Base-by-base conservation (phyloP, 2,888 invertebrate genomes). In the Drosophila falleni region DNA sequence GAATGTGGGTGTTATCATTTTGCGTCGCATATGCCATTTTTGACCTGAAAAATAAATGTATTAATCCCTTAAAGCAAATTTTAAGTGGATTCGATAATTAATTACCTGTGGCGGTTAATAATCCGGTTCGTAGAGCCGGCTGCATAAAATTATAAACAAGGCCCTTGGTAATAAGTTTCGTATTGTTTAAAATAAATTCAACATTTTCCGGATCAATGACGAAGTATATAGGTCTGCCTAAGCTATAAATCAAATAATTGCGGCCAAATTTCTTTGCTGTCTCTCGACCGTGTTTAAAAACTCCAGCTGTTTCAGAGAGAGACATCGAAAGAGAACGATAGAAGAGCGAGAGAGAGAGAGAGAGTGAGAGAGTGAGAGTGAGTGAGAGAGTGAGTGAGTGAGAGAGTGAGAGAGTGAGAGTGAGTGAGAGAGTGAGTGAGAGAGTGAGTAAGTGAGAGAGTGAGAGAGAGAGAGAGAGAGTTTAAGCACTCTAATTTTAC, bases 1-100 rank as follows among this genome's bases (percentile, higher is more conserved):
- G 46, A 91, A 91, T 0, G 91, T 89, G 0, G 89, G 83, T 0
- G 76, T 68, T 29, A 82, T 70, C 82, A 82, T 69, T 5, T 56
- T 71, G 0, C 87, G 65, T 5, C 91, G 79, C 0, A 54, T 56
- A 44, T 91, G 90, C 91, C 91, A 91, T 61, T 91, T 91, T 51
- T 88, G 74, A 56, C 71, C 89, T 89, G 8, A 0, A 42, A 39
- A 23, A 5, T 11, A 15, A 5, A 19, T 29, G 0, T 1, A 41
- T 2, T 0, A 15, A 23, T 5, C 4, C 6, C 8, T 3, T n/a
- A 26, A 4, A 8, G 3, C 13, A 16, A 1, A 10, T 19, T 16
- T 16, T 23, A 23, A 15, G 16, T 31, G n/a, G 2, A 19, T 29
- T 33, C n/a, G n/a, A 1, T 5, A 0, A 1, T 23, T 23, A 4